Conservation (phyloP, 2,797 vertebrate genomes). For the Rhabdomys pumilio region DNA sequence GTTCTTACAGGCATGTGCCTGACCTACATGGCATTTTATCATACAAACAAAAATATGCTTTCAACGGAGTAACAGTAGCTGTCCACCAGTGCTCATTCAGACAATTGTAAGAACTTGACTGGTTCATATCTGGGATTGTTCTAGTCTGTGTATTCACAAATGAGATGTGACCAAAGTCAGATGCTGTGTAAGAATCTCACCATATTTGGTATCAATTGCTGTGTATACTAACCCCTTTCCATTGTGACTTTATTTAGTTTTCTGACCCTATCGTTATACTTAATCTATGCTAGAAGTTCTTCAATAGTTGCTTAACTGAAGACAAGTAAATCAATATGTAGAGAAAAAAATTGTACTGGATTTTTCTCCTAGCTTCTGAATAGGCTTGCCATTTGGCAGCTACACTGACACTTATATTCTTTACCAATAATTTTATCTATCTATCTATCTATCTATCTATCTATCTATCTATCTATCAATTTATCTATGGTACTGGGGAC, state of each 20-base stretch:
- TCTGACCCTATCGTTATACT: neutral
- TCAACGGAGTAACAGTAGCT: neutral
- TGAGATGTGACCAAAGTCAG: neutral
- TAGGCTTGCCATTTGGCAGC: neutral
- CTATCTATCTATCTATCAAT: neutral
- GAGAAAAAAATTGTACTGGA: neutral
- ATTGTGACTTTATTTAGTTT: slow-evolving; percentile 15
- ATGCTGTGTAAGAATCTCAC: neutral
- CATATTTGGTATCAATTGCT: neutral
- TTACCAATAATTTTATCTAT: neutral
- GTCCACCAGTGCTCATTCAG: neutral
- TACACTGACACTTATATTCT: neutral
- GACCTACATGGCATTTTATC: neutral
- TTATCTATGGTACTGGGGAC: no score
- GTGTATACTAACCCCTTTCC: neutral
- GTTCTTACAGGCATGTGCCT: neutral
- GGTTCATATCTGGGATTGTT: neutral
- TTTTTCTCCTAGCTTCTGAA: neutral
- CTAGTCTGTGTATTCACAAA: neutral
- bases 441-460: neutral
- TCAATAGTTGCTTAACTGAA: neutral
- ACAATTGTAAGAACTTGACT: neutral
- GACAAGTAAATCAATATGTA: slow-evolving; percentile 15
- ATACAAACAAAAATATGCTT: slow-evolving; percentile 1
- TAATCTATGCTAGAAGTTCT: neutral